These are phyloP conservation scores for Neostethus bicornis DNA, from an alignment of 2,797 vertebrate species.

Conservation along the genomic window DNA sequence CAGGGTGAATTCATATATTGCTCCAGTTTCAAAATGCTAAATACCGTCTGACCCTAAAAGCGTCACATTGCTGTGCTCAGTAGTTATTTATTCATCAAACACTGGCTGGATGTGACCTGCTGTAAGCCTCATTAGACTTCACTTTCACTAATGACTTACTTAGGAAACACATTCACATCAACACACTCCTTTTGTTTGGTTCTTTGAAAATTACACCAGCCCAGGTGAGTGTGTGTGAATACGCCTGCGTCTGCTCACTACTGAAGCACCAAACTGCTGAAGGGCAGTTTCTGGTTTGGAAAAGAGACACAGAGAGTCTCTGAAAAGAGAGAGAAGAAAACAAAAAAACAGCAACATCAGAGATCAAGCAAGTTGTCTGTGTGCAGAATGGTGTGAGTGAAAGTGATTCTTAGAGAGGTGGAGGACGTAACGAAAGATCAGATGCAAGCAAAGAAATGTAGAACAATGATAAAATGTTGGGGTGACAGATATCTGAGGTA, in stretches of 20 bases:
- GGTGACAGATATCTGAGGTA: not conserved
- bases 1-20: conserved; percentile 15
- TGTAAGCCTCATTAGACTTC: conserved; percentile 63
- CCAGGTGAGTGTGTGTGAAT: not conserved
- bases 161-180: conserved; percentile 19
- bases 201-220: conserved; percentile 27
- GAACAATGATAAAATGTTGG: not conserved
- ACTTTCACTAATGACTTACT: conserved; percentile 57
- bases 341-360: conserved; percentile 7
- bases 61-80: conserved; percentile 24
- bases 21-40: conserved; percentile 39
- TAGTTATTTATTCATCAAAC: conserved; percentile 66
- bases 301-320: conserved; percentile 2
- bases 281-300: conserved; percentile 29
- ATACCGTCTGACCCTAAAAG: conserved; percentile 40
- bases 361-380: conserved; percentile 21
- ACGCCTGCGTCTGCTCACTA: no score
- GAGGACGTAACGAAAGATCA: not conserved
- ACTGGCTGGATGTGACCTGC: conserved; percentile 53
- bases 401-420: conserved; percentile 10
- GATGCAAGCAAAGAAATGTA: not conserved
- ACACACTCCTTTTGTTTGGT: conserved; percentile 19
- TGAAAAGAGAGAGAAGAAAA: not conserved
- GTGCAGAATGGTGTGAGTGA: conserved; percentile 9
- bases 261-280: conserved; percentile 9